A percentile compares a stretch with the other conserved stretches of the same genome.
phyloP scores from a whole-genome alignment of 23 tunicate genomes.

The Trididemnum miniatum region DNA sequence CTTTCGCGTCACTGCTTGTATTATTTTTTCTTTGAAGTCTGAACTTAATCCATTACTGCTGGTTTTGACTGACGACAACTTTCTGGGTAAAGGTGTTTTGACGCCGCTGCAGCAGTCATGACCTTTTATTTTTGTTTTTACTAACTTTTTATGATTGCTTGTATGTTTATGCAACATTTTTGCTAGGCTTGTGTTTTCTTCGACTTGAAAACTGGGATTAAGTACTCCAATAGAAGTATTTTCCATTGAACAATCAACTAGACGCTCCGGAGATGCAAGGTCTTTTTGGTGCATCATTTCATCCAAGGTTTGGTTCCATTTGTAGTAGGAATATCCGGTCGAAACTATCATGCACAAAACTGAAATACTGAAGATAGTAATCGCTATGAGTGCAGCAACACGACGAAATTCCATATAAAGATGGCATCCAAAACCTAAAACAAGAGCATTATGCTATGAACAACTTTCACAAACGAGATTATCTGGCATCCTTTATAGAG shows the following conservation, averaged over 20 bases:
- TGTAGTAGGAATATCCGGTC: not conserved
- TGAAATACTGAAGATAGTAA: not conserved
- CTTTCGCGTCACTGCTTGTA: not conserved
- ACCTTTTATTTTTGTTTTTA: not conserved
- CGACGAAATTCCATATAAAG: constrained; percentile 44
- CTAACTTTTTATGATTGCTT: not conserved
- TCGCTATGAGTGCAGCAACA: constrained; percentile 34
- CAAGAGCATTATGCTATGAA: no score
- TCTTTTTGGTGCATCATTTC: not conserved
- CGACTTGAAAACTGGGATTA: not conserved
- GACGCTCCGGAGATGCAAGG: not conserved
- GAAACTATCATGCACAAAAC: constrained; percentile 10
- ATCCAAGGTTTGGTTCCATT: constrained; percentile 13
- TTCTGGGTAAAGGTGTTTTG: not conserved
- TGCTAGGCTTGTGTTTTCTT: not conserved
- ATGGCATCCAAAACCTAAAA: constrained; percentile 33
- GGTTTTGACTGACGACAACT: not conserved
- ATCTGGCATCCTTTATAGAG: no score
- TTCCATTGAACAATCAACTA: not conserved
- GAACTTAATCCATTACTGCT: not conserved
- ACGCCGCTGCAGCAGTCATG: no score
- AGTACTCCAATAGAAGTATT: not conserved
- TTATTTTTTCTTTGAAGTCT: not conserved
- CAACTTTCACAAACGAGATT: no score
- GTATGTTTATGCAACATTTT: no score